Evolutionary conservation across 2,888 invertebrate species (phyloP), one percentile per base, ranked within the genome.

Genomic region (Aphodius granarius): DNA sequence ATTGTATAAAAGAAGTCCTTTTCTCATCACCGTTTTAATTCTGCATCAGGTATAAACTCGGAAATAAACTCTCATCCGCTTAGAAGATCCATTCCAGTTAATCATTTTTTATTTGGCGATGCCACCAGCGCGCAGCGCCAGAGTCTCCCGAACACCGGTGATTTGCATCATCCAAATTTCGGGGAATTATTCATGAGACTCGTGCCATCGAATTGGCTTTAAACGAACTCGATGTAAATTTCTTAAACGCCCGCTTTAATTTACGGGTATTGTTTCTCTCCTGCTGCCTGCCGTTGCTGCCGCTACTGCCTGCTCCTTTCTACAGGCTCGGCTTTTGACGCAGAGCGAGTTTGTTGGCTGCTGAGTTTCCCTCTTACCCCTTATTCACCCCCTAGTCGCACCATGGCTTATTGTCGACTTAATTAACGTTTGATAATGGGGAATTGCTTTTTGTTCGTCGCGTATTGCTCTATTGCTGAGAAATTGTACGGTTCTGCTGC

Each of bases 111-210:
- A 43, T 43, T 43, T 43, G 43, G 43, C 6, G 43, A 13, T 43
- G 43, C 1, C 9, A 43, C 9, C 43, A 13, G 43, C 43, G 43
- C 43, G 43, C 43, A 13, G 13, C 43, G 43, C 43, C 13, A 43
- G 43, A 43, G 43, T 9, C 6, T 6, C 43, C 9, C 43, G 9
- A 43, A 43, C 43, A 43, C 43, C 43, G 43, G 43, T 76, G 77
- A 79, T 80, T 80, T 79, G 77, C 79, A 80, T 80, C 75, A 71
- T 80, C 78, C 68, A 19, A 22, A 68, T 68, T 79, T 78, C 79
- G 79, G 79, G 82, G 83, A 83, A 83, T 84, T 81, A 84, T 84
- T 84, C 84, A 84, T 83, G 83, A 82, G 81, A 79, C 78, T 75
- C 73, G 78, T 3, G 21, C 66, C 20, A 77, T 78, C 78, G 81